Conservation (phyloP, 2,797 vertebrate species). For the Diglossa cyanea region DNA sequence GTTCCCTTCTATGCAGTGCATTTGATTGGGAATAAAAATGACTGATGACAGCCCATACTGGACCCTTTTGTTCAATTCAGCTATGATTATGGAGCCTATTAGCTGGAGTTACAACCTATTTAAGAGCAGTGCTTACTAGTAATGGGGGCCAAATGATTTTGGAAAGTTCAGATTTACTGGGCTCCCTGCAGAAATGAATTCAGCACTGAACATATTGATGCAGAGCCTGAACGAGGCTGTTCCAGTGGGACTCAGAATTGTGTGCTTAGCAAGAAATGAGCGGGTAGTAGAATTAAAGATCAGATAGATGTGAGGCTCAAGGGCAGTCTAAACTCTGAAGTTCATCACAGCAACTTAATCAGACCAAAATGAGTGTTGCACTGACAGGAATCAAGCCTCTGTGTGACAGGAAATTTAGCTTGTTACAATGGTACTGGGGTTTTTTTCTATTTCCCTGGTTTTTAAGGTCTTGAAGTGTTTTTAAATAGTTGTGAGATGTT, state of each 20-base stretch:
- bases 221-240: slow-evolving; percentile 60
- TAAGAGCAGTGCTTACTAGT: slow-evolving; percentile 79
- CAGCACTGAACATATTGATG: slow-evolving; percentile 73
- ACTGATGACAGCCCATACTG: slow-evolving; percentile 69
- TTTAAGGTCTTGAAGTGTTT: not conserved
- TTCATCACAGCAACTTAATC: slow-evolving; percentile 79
- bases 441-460: slow-evolving; percentile 8
- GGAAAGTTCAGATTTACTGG: slow-evolving; percentile 79
- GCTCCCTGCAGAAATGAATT: slow-evolving; percentile 79
- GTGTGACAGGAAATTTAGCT: slow-evolving; percentile 51
- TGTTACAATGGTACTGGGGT: not conserved
- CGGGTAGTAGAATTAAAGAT: slow-evolving; percentile 73
- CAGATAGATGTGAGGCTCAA: slow-evolving; percentile 74
- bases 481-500: not conserved
- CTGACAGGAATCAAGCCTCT: slow-evolving; percentile 36
- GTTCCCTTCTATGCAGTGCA: slow-evolving; percentile 58
- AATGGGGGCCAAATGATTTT: slow-evolving; percentile 83
- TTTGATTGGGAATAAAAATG: slow-evolving; percentile 78
- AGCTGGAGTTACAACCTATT: slow-evolving; percentile 81
- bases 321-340: slow-evolving; percentile 76
- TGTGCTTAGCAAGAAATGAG: slow-evolving; percentile 73
- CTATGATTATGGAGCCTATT: slow-evolving; percentile 80
- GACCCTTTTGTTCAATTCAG: slow-evolving; percentile 75
- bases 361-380: slow-evolving; percentile 57
- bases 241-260: slow-evolving; percentile 69